Base-by-base conservation (phyloP, 2,113 vertebrate genomes). In the Alectura lathami region DNA sequence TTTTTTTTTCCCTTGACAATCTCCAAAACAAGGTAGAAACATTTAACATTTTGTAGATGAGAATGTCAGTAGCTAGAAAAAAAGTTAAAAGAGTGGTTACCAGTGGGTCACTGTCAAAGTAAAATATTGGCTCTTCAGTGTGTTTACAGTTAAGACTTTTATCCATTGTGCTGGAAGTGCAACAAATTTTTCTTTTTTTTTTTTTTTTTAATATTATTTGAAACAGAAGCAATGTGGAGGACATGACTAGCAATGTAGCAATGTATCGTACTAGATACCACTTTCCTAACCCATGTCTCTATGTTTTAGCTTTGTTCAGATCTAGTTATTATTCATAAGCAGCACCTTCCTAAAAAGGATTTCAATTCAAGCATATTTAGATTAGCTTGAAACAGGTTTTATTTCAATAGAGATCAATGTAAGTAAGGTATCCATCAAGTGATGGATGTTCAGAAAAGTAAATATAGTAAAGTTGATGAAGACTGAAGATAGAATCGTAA, bases 181-280 rank as follows among this genome's bases (percentile, higher is more conserved):
- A 86, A 32, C 24, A 50, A 73, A 36, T 7, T 38, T 54, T 64
- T 69, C 1, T 43, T 68, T 73, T 4, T n/a, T 48, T 68, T 73
- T 2, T 36, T 80, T 72, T 74, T 30, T 2, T 32, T n/a, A 10
- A 47, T 50, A 63, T 56, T 11, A 38, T 9, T 47, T 36, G 1
- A 53, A 91, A 43, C 1, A 32, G 9, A 8, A 48, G 4, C 4
- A 8, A 3, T 9, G 2, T 67, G 26, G 51, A 78, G 15, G 59
- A 43, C 30, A 29, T 0, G 3, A 76, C 4, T n/a, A 75, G 26
- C 0, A n/a, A n/a, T n/a, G n/a, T n/a, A n/a, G 0, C 11, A 24
- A 1, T 24, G 36, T 22, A 2, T 8, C n/a, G 36, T 29, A 2
- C 34, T 51, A 60, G 24, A 60, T 2, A 38, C 2, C 17, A 13